Conservation (phyloP, 2,888 invertebrate species). For the Drosophila phalerata region DNA sequence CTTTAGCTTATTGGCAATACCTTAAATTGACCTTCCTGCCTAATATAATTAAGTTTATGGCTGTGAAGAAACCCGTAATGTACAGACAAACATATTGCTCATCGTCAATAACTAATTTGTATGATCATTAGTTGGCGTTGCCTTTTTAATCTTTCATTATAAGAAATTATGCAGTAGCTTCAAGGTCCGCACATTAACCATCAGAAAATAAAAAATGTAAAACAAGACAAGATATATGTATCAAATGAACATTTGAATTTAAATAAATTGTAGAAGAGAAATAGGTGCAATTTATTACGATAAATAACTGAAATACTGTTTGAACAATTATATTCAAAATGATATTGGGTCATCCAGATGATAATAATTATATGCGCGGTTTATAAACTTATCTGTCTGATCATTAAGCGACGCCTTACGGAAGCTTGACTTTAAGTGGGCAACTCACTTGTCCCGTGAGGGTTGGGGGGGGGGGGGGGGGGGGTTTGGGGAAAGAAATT, state of each 20-base stretch:
- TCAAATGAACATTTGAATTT: slow-evolving; percentile 42
- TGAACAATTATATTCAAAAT: slow-evolving; percentile 36
- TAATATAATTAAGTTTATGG: slow-evolving; percentile 32
- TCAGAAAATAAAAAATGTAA: neutral
- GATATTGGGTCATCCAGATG: slow-evolving; percentile 69
- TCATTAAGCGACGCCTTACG: slow-evolving; percentile 63
- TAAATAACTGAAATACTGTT: slow-evolving; percentile 17
- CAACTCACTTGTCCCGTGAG: slow-evolving; percentile 41
- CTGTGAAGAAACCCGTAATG: slow-evolving; percentile 36
- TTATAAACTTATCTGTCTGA: slow-evolving; percentile 50
- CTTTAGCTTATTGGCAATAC: slow-evolving; percentile 19
- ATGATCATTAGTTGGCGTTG: slow-evolving; percentile 65
- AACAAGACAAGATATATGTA: slow-evolving; percentile 8
- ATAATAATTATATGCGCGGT: slow-evolving; percentile 69
- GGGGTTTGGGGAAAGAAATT: slow-evolving; percentile 29
- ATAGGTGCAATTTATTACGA: slow-evolving; percentile 57
- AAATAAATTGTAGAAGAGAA: slow-evolving; percentile 30
- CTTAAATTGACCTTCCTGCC: slow-evolving; percentile 36
- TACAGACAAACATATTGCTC: slow-evolving; percentile 22
- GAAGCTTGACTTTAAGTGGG: slow-evolving; percentile 59
- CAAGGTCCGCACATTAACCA: slow-evolving; percentile 53
- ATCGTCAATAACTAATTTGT: slow-evolving; percentile 65
- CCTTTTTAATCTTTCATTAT: slow-evolving; percentile 48
- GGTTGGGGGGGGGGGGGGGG: too few species aligned
- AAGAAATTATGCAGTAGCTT: slow-evolving; percentile 54